Base-by-base conservation (phyloP, 1,140 invertebrate species). In the Pachyrhynchus sulphureomaculatus region DNA sequence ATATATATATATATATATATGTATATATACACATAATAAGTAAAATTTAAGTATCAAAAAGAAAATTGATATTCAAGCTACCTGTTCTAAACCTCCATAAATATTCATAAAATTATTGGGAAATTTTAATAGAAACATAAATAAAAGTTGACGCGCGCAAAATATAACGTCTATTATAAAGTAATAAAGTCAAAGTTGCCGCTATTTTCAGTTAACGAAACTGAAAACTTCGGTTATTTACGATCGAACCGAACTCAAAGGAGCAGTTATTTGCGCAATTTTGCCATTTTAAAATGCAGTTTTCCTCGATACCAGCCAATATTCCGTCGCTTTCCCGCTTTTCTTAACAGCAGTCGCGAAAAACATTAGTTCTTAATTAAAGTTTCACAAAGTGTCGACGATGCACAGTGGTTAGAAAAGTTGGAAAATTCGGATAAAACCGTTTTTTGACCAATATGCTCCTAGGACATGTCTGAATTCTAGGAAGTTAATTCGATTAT, bases 351-450 rank as follows among this genome's bases (percentile, higher is more conserved):
- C 39, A 42, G 39, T 42, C 39, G 39, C 48, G 49, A 54, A 62
- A 54, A 62, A 54, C 49, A 47, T 62, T 62, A 62, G 53, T 53
- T 62, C 59, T 62, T 62, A 62, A 62, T 62, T 62, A 62, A 62
- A 62, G 59, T 62, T 62, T 62, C 9, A 42, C 17, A 21, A 42
- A 42, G 18, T 21, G 39, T 18, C 10, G 39, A 42, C 39, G 39
- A 4, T 12, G 39, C 39, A 42, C 37, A 41, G 37, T 9, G 37
- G 37, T 15, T 17, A 10, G 8, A 6, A 41, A 41, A n/a, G 10
- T 12, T 32, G 29, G 12, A 12, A 32, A 32, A 12, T 6, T 12
- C 5, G 29, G 5, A 4, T 12, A 32, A 32, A 32, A 6, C 29
- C 5, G 29, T 6, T n/a, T n/a, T n/a, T n/a, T n/a, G n/a, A n/a